Evolutionary conservation across 2,888 invertebrate genomes (phyloP).

Genomic region (Amorpha juglandis): DNA sequence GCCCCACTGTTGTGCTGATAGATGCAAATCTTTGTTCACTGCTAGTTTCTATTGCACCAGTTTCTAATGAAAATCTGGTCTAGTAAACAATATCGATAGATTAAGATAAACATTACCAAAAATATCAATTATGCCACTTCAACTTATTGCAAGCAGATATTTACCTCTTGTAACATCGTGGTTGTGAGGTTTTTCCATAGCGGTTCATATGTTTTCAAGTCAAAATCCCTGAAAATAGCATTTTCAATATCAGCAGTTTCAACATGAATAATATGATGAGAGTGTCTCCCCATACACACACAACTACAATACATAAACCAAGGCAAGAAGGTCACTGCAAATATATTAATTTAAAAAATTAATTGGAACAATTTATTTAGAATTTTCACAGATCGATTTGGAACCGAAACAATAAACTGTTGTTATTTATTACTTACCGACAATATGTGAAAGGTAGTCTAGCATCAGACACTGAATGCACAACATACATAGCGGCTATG

Average conservation of each 20-base stretch:
- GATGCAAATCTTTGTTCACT: not conserved
- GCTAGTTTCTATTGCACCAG: conserved; percentile 27
- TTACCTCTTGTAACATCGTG: conserved; percentile 48
- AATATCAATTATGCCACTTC: too few species aligned
- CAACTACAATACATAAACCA: too few species aligned
- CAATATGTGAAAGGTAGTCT: conserved; percentile 71
- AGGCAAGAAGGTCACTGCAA: too few species aligned
- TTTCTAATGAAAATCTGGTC: conserved; percentile 38
- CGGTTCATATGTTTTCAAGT: conserved; percentile 59
- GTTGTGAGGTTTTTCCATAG: conserved; percentile 43
- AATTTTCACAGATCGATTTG: too few species aligned
- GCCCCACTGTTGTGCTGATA: conserved; percentile 41
- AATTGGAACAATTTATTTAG: too few species aligned
- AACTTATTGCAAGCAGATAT: not conserved
- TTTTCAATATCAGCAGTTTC: too few species aligned
- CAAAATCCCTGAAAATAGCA: conserved; percentile 56
- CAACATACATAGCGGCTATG: conserved; percentile 61
- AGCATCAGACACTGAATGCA: conserved; percentile 59
- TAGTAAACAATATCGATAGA: conserved; percentile 31
- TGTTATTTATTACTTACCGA: conserved; percentile 52
- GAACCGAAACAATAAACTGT: not conserved
- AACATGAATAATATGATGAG: too few species aligned
- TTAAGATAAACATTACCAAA: not conserved
- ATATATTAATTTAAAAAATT: too few species aligned
- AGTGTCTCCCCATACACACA: too few species aligned